Evolutionary conservation across 2,113 vertebrate genomes (phyloP).

Genomic region (Pardalotus punctatus): DNA sequence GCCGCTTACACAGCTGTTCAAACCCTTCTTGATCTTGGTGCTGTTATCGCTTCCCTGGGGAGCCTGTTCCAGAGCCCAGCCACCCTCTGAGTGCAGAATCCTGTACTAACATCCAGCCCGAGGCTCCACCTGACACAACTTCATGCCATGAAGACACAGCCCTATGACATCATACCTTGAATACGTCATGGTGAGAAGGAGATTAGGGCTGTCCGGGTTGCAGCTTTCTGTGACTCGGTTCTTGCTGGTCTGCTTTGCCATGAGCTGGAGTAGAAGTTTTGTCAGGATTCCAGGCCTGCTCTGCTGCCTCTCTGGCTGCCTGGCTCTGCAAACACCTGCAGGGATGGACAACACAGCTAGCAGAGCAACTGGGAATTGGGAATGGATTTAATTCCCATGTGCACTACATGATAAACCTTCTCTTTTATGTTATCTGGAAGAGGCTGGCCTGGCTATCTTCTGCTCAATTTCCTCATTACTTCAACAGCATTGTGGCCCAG

Average conservation of each 20-base stretch:
- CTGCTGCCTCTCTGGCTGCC: neutral
- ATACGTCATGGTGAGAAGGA: neutral
- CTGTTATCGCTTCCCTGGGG: neutral
- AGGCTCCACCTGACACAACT: neutral
- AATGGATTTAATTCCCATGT: neutral
- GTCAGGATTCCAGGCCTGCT: too few species aligned
- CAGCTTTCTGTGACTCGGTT: neutral
- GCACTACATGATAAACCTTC: rapidly evolving
- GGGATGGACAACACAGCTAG: neutral
- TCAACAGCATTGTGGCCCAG: rapidly evolving
- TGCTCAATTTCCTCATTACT: neutral
- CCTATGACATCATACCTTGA: neutral
- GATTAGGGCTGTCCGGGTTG: neutral
- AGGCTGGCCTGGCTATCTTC: neutral
- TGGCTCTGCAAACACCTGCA: neutral
- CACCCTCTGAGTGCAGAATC: neutral
- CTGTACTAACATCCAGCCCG: neutral
- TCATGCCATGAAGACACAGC: too few species aligned
- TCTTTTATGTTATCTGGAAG: neutral
- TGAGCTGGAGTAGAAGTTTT: neutral
- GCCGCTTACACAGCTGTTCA: neutral
- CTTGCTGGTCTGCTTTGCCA: neutral
- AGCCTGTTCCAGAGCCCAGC: neutral
- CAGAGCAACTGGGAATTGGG: neutral
- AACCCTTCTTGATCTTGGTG: neutral